phyloP scores from a whole-genome alignment of 2,113 vertebrate species.

The Mesembrinibis cayennensis region DNA sequence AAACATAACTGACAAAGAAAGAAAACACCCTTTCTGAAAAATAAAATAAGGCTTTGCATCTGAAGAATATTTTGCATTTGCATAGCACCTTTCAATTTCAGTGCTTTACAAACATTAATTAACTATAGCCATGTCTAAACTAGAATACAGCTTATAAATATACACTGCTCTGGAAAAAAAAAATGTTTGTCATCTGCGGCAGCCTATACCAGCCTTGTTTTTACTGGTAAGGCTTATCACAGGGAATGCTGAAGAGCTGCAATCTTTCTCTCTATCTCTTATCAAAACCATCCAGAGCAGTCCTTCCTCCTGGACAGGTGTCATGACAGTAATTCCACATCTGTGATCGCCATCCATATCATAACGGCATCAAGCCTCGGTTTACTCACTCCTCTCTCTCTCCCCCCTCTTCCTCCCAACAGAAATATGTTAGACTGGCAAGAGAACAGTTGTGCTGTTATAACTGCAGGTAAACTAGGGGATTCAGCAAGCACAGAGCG shows the following conservation, averaged over 20 bases:
- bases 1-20: constrained; percentile 16
- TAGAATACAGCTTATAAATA: constrained; percentile 2
- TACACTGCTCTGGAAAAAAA: background rate
- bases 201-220: background rate
- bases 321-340: background rate
- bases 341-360: background rate
- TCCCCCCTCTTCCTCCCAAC: background rate
- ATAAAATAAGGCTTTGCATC: constrained; percentile 3
- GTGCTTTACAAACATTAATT: constrained; percentile 25
- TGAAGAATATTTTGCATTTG: constrained; percentile 46
- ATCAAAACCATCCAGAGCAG: background rate
- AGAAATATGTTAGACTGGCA: constrained; percentile 1
- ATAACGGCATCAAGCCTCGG: background rate
- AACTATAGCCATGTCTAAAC: background rate
- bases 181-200: background rate
- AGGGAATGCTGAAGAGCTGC: background rate
- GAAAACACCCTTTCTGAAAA: background rate
- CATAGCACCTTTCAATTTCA: constrained; percentile 24
- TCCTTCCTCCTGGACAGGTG: background rate
- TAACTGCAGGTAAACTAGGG: constrained; percentile 23
- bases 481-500: background rate
- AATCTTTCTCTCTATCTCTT: background rate
- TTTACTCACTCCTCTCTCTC: background rate
- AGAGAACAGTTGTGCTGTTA: background rate
- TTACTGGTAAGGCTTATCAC: background rate